Percentiles rank a stretch among this genome's conserved stretches.
Conservation (phyloP, 2,797 vertebrate genomes). For the Acanthurus tractus region DNA sequence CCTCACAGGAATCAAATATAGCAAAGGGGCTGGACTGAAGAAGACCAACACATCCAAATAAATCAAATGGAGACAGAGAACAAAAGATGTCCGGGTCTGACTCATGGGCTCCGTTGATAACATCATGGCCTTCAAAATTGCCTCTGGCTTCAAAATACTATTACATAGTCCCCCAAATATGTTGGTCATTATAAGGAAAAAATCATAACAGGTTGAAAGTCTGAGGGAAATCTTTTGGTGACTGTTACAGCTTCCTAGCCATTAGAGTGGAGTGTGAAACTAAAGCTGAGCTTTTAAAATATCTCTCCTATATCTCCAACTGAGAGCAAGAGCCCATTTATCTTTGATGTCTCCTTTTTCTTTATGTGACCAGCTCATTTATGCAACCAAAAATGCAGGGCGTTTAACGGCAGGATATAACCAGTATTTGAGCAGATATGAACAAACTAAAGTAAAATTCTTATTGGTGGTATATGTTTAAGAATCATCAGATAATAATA, state of each 20-base stretch:
- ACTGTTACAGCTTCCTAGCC: constrained; percentile 14
- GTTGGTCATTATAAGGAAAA: constrained; percentile 32
- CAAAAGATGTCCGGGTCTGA: constrained; percentile 49
- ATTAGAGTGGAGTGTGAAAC: not conserved
- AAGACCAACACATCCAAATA: constrained; percentile 60
- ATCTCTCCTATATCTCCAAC: constrained; percentile 7
- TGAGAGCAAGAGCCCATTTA: constrained; percentile 16
- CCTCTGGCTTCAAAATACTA: constrained; percentile 46
- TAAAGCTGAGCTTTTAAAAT: not conserved
- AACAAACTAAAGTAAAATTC: not conserved
- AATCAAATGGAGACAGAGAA: constrained; percentile 59
- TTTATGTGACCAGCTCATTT: no score
- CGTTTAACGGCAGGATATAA: not conserved
- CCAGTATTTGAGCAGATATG: not conserved
- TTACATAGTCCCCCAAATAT: constrained; percentile 40
- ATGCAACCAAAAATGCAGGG: no score
- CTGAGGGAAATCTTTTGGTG: constrained; percentile 3
- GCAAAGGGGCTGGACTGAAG: constrained; percentile 46
- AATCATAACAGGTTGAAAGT: constrained; percentile 28
- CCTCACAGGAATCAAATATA: constrained; percentile 63
- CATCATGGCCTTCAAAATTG: constrained; percentile 53
- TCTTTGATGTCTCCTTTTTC: not conserved
- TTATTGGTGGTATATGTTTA: not conserved
- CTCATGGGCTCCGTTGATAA: constrained; percentile 64
- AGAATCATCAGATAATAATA: not conserved